Base-by-base conservation (phyloP, 1,140 invertebrate species). In the Metaphire vulgaris region DNA sequence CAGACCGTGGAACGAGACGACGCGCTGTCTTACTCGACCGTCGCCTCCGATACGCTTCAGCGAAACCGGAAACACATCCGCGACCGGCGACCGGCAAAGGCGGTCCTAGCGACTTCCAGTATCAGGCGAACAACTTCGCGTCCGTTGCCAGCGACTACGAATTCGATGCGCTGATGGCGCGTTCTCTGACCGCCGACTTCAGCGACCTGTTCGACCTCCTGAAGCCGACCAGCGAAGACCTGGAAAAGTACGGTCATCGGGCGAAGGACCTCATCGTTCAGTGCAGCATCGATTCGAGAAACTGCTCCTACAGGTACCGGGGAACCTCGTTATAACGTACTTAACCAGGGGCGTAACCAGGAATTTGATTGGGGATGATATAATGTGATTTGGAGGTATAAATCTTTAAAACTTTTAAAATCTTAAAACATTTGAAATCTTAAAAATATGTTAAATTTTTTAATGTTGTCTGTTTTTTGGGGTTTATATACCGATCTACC, bases 181-280 rank as follows among this genome's bases (percentile, higher is more conserved):
- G 12, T 12, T 69, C 67, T 6, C 6, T 26, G 79, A 1, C 70
- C 80, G 2, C n/a, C 30, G 67, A 69, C n/a, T 31, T 12, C 30
- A 69, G 67, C 2, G 80, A 81, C 73, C 73, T 77, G 28, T 33
- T 69, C 33, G 69, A 77, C 64, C 69, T 72, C 33, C 66, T 82
- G 28, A 74, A 70, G 0, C 74, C 79, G 0, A 82, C 80, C 1
- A 79, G 79, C 16, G 75, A 81, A 67, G 77, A 80, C 28, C 67
- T 82, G 0, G 77, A 64, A 0, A 71, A 78, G 21, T 80, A 76
- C 34, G 80, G 80, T 6, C 76, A 80, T 29, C 75, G 75, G 30
- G 75, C 77, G 0, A 74, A 77, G 65, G 80, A 82, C 67, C 75
- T 82, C 15, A 76, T 81, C 21, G 72, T 80, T 6, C 78, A 79